phyloP scores from a whole-genome alignment of 1,140 invertebrate genomes.

The Arctopsyche grandis region DNA sequence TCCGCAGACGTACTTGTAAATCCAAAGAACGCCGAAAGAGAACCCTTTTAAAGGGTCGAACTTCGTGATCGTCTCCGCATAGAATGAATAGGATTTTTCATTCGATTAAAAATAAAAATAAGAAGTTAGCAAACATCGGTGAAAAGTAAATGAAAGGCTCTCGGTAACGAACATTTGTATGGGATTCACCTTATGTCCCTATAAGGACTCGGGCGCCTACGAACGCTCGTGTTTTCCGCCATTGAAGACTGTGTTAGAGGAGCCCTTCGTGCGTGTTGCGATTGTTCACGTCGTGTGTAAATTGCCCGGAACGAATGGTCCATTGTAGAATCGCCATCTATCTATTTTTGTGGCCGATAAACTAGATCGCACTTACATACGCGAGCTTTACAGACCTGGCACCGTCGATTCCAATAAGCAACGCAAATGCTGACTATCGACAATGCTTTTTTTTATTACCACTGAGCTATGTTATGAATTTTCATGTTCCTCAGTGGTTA shows the following conservation, averaged over 20 bases:
- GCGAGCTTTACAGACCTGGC: not conserved
- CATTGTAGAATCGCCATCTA: conserved; percentile 31
- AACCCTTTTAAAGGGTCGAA: conserved; percentile 17
- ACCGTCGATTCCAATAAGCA: not conserved
- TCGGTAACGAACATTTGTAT: conserved; percentile 47
- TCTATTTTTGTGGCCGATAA: conserved; percentile 21
- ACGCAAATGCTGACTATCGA: no score
- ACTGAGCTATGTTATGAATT: no score
- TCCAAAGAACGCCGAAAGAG: not conserved
- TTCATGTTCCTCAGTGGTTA: no score
- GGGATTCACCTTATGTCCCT: conserved; percentile 41
- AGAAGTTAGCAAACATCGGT: not conserved
- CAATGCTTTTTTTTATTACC: no score
- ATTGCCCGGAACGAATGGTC: conserved; percentile 29
- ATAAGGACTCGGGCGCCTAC: conserved; percentile 34
- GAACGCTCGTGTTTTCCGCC: not conserved
- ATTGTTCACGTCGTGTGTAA: conserved; percentile 39
- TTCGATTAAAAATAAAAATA: conserved; percentile 5
- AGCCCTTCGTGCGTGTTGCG: not conserved
- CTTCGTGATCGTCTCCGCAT: not conserved
- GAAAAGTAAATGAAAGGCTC: conserved; percentile 49
- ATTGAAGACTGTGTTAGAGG: conserved; percentile 21
- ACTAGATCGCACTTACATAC: not conserved
- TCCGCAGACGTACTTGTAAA: not conserved
- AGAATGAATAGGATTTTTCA: conserved; percentile 21